Base-by-base conservation (phyloP, 2,888 invertebrate species). In the Anthoptus insignis region DNA sequence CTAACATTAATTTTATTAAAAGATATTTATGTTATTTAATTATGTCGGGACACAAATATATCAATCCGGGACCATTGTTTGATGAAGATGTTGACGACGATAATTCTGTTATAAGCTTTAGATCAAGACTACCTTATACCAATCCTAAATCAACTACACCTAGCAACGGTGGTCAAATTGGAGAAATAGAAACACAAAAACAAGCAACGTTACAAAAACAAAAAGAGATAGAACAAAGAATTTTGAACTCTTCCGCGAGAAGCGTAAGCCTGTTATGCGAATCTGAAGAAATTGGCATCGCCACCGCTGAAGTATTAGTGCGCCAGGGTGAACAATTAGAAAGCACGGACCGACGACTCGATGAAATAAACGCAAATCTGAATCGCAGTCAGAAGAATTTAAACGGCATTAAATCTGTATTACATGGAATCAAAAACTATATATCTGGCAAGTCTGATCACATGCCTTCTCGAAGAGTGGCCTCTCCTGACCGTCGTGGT, bases 361-460 rank as follows among this genome's bases (percentile, higher is more conserved):
- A 98, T 80, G 97, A 98, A 79, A 99, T 99, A 59, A 98, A 98
- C 83, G 95, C 96, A 14, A 97, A 98, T 37, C 91, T 99, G 65
- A 96, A 97, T 75, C 97, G 97, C 78, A 98, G 99, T 74, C 99
- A 99, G 82, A 98, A 97, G 82, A 99, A 99, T 88, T 95, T 99
- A 64, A 98, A 98, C 90, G 98, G 98, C 13, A 97, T 99, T 66
- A 99, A 99, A 93, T 99, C 99, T 80, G 97, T 99, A 2, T 99
- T 99, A 91, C 98, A 99, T 70, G 99, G 99, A 59, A 94, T 99
- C 14, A 98, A 98, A 84, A 99, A 99, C 91, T 99, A 99, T 85
- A 96, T 99, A 74, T 96, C 97, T 27, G 97, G 97, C 13, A 96
- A 95, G 83, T 95, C 95, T 6, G 95, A 96, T 64, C 91, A 94